These are phyloP conservation scores for Platyrinchus mystaceus DNA, from an alignment of 2,797 vertebrate species.

Conservation along the genomic window DNA sequence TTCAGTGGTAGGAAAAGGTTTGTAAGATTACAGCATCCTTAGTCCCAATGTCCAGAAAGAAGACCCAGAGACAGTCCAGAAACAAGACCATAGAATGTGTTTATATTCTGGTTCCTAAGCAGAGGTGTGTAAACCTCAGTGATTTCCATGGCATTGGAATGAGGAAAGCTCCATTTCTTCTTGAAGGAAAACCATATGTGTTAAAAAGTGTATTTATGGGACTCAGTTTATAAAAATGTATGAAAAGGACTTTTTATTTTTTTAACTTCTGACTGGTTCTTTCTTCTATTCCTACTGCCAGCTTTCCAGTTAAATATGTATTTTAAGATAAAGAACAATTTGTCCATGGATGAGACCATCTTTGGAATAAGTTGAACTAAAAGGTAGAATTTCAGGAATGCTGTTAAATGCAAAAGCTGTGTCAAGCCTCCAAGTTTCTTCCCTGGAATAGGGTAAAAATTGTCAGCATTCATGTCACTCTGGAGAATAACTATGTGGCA, in stretches of 20 bases:
- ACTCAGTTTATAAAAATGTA: neutral
- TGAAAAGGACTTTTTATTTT: neutral
- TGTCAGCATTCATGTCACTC: neutral
- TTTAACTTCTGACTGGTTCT: neutral
- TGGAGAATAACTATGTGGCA: neutral
- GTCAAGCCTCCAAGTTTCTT: neutral
- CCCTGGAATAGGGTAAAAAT: neutral
- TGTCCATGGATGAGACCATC: neutral
- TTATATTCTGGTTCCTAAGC: neutral
- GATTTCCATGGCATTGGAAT: neutral
- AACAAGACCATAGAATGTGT: neutral
- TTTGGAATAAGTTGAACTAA: neutral
- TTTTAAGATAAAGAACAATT: neutral
- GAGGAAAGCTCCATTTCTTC: neutral
- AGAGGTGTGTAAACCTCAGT: neutral
- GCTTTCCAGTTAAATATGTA: neutral
- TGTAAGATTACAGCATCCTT: neutral
- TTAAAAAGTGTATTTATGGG: neutral
- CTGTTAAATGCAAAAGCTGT: neutral
- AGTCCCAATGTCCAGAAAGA: neutral
- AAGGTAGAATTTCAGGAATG: neutral
- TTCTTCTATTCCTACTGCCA: too few relatives aligned
- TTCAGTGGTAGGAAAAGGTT: neutral
- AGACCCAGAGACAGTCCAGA: neutral
- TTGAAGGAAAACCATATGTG: neutral